phyloP scores from a whole-genome alignment of 2,797 vertebrate genomes.

The Mycteria americana region DNA sequence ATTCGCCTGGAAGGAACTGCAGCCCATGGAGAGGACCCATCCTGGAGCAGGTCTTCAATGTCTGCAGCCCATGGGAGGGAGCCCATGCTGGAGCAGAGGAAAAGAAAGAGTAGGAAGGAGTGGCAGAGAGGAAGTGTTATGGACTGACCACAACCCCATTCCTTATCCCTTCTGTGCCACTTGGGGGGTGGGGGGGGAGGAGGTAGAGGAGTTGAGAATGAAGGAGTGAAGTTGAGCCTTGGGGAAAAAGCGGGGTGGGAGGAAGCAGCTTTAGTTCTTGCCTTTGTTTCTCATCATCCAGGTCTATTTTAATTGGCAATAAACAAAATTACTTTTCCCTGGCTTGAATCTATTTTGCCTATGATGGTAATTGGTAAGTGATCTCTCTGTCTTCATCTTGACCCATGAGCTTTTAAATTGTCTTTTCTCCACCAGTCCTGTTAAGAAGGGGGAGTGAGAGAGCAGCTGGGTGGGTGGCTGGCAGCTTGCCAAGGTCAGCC shows the following conservation, averaged over 20 bases:
- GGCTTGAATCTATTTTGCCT: neutral
- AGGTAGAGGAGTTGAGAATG: neutral
- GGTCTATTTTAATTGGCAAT: neutral
- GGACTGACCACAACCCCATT: fast-evolving
- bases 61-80: neutral
- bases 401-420: neutral
- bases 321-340: neutral
- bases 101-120: neutral
- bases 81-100: neutral
- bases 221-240: neutral
- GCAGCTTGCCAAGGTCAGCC: neutral
- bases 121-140: neutral
- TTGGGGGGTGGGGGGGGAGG: neutral
- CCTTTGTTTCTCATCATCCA: neutral
- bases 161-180: neutral
- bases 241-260: neutral
- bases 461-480: neutral
- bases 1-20: neutral
- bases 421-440: neutral
- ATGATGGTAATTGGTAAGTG: neutral
- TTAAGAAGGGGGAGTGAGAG: no score
- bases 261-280: neutral
- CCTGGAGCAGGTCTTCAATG: neutral
- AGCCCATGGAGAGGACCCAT: no score
- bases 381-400: neutral